Base-by-base conservation (phyloP, 1,140 invertebrate genomes). In the Papilio aristodemus region DNA sequence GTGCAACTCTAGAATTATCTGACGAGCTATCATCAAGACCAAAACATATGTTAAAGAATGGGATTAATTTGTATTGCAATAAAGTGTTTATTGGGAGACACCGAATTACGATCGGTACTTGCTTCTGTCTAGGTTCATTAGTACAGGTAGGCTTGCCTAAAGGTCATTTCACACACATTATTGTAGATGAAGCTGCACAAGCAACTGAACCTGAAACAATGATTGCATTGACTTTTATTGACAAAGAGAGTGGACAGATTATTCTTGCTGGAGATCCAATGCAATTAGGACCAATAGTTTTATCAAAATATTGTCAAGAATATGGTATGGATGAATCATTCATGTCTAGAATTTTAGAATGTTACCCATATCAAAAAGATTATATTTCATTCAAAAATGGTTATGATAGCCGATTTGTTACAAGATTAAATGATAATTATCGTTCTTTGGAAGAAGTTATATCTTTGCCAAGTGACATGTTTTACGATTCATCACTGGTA, bases 121-220 rank as follows among this genome's bases (percentile, higher is more conserved):
- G 97, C 77, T 86, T 89, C 9, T 94, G 94, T 13, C 83, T 97
- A 5, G 96, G 96, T 0, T 85, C 93, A 37, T 85, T 98, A 4
- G 93, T 95, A 71, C 93, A 92, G 41, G 93, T 93, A 92, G 94
- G 90, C 4, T 93, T 97, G 62, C 93, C 94, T 0, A 75, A 87
- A 64, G 95, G 94, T 10, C 96, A 97, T 91, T 98, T 98, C 81
- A 96, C 96, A 2, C 97, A 98, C 83, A 92, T 97, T 0, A 93
- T 98, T 60, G 92, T 98, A 57, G 97, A 99, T 85, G 98, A 99
- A 92, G 96, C 97, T 58, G 97, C 97, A 0, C 97, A 98, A 84
- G 95, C 96, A 5, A 97, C 94, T 2, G 98, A 99, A 91, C 95
- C 97, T 8, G 97, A 99, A 90, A 94, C 95, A 46, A 92, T 98